Conservation (phyloP, 2,888 invertebrate genomes). For the Cristatella mucedo region DNA sequence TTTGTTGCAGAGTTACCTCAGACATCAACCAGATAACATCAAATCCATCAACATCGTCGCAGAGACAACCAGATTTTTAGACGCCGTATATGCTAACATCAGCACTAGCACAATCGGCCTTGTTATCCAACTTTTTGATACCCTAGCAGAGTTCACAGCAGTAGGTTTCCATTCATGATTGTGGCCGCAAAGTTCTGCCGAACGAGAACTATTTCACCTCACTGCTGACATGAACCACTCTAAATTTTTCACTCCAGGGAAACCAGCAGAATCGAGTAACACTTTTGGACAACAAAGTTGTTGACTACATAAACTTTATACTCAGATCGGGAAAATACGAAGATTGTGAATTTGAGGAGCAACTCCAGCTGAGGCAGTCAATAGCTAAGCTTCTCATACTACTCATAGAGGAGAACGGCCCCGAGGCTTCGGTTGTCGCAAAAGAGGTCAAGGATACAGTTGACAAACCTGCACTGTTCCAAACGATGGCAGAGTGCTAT, state of each 20-base stretch:
- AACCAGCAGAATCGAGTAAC: slow-evolving; percentile 30
- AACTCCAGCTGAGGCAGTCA: slow-evolving; percentile 23
- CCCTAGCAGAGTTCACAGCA: slow-evolving; percentile 29
- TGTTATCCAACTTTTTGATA: slow-evolving; percentile 31
- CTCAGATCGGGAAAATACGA: slow-evolving; percentile 26
- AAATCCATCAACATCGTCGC: slow-evolving; percentile 35
- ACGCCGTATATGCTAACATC: slow-evolving; percentile 28
- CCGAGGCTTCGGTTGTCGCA: slow-evolving; percentile 14
- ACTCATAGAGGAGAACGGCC: slow-evolving; percentile 31
- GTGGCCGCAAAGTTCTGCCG: not conserved
- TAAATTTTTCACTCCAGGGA: too few relatives aligned
- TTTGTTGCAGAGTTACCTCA: slow-evolving; percentile 25
- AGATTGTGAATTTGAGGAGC: slow-evolving; percentile 21
- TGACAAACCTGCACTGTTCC: slow-evolving; percentile 33
- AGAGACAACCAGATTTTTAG: slow-evolving; percentile 31
- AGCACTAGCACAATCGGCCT: slow-evolving; percentile 24
- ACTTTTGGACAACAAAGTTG: slow-evolving; percentile 36
- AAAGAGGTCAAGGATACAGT: slow-evolving; percentile 39
- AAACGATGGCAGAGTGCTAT: slow-evolving; percentile 33
- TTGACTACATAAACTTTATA: slow-evolving; percentile 37
- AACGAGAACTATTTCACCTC: not conserved
- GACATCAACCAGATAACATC: slow-evolving; percentile 38
- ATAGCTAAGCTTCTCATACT: slow-evolving; percentile 26
- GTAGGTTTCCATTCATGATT: slow-evolving; percentile 17
- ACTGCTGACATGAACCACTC: not conserved